Evolutionary conservation across 1,140 invertebrate genomes (phyloP).

Genomic region (Macrobrachium rosenbergii): DNA sequence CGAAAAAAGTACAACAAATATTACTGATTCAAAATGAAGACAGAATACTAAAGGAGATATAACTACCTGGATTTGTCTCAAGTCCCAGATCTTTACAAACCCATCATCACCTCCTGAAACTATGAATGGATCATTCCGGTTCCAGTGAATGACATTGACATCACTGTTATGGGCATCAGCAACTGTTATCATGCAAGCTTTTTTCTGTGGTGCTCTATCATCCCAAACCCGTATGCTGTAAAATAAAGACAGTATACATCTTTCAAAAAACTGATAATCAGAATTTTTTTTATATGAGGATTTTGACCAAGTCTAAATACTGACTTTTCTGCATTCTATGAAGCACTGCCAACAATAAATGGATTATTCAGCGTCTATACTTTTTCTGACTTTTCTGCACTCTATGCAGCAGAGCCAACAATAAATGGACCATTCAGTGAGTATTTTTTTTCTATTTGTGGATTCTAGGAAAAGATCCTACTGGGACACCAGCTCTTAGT

Average conservation of each 20-base stretch:
- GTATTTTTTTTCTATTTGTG: no score
- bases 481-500: no score
- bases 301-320: no score
- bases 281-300: no score
- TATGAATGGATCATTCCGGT: conserved; percentile 89
- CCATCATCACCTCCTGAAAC: conserved; percentile 97
- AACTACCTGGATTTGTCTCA: conserved; percentile 84
- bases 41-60: not conserved
- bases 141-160: conserved; percentile 99
- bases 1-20: not conserved
- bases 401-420: no score
- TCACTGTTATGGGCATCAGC: conserved; percentile 90
- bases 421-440: no score
- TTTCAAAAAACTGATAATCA: no score
- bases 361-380: no score
- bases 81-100: conserved; percentile 93
- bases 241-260: not conserved
- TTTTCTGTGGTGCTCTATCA: conserved; percentile 83
- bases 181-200: conserved; percentile 93
- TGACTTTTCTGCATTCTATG: no score
- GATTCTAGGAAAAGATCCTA: no score
- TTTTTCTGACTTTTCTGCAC: no score
- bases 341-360: no score
- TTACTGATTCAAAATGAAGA: not conserved
- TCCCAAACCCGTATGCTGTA: conserved; percentile 90